Evolutionary conservation across 2,888 invertebrate genomes (phyloP).

Genomic region (Cerastis rubricosa): DNA sequence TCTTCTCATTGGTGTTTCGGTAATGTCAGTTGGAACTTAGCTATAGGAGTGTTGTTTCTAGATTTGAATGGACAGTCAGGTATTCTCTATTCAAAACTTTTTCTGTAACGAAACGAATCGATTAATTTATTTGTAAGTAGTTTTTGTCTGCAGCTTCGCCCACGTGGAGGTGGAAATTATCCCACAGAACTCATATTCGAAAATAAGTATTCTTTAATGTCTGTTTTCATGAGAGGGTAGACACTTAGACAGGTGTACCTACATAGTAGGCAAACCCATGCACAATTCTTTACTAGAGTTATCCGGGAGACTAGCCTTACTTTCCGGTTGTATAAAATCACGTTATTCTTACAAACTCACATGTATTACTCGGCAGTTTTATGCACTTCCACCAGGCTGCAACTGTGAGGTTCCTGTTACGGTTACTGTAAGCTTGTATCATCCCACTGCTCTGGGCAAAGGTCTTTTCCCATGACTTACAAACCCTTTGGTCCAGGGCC

Average conservation of each 20-base stretch:
- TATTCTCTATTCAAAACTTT: background rate
- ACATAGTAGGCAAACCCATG: background rate
- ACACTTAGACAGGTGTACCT: too few relatives aligned
- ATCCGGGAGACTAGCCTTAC: background rate
- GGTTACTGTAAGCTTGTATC: too few relatives aligned
- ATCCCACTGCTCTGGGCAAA: too few relatives aligned
- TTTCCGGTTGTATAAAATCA: background rate
- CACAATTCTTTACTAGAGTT: background rate
- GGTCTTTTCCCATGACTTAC: too few relatives aligned
- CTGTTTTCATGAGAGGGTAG: background rate
- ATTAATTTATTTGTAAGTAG: background rate
- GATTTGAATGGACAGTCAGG: background rate
- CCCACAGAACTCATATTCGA: fast-evolving
- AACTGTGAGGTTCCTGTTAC: background rate
- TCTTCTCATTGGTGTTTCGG: slow-evolving; percentile 36
- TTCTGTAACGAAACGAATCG: background rate
- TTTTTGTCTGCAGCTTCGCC: background rate
- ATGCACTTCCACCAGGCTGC: background rate
- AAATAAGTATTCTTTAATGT: background rate
- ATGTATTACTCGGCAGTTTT: background rate
- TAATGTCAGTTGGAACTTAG: slow-evolving; percentile 9
- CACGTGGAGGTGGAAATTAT: background rate
- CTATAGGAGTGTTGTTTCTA: background rate
- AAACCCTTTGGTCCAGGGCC: too few relatives aligned
- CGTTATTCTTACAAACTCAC: background rate